Evolutionary conservation across 2,113 vertebrate species (phyloP).

Genomic region (Laterallus jamaicensis): DNA sequence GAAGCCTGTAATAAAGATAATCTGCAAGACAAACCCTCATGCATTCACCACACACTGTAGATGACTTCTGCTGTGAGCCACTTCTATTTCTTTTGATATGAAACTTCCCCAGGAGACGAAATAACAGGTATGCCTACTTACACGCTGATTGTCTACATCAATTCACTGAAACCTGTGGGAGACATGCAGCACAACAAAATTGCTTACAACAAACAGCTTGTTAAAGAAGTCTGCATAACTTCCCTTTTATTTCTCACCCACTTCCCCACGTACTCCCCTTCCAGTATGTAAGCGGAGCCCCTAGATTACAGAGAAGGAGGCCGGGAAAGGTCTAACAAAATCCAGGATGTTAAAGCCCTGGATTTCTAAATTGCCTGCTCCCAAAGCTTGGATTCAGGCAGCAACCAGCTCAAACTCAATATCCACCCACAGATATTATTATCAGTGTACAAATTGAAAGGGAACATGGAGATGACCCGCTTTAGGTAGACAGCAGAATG

Average conservation of each 20-base stretch:
- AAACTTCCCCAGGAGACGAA: conserved; percentile 12
- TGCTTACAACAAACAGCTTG: conserved; percentile 27
- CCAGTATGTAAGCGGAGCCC: neutral
- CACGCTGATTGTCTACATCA: conserved; percentile 46
- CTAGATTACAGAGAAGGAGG: neutral
- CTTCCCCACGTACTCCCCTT: neutral
- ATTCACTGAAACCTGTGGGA: conserved; percentile 18
- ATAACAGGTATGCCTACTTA: conserved; percentile 28
- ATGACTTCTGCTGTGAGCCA: conserved; percentile 38
- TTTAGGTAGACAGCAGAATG: neutral
- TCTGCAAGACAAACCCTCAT: conserved; percentile 13
- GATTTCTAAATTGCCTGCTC: neutral
- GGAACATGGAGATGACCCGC: neutral
- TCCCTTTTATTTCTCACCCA: neutral
- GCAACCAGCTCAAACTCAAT: neutral
- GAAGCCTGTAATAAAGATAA: conserved; percentile 25
- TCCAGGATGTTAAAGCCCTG: neutral
- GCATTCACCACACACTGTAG: neutral
- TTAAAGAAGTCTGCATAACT: neutral
- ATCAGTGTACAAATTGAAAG: neutral
- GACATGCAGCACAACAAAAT: conserved; percentile 4
- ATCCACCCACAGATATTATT: neutral
- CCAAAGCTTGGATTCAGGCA: neutral
- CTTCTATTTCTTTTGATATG: conserved; percentile 30
- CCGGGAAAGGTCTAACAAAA: neutral